Evolutionary conservation across 1,140 invertebrate genomes (phyloP).

Genomic region (Gyrodactylus bullatarudis): DNA sequence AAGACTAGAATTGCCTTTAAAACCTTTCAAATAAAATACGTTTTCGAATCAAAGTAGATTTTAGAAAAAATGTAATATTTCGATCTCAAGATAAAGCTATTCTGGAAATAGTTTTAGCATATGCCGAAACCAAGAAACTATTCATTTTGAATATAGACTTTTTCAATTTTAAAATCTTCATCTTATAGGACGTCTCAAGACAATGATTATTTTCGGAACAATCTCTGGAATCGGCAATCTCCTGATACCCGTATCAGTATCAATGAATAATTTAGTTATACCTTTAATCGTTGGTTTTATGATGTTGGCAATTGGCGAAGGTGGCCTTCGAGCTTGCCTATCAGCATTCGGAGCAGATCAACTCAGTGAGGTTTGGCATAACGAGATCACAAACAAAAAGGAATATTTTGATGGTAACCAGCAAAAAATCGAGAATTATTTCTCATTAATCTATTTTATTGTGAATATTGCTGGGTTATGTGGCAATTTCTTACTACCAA

Average conservation of each 20-base stretch:
- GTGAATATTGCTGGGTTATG: conserved; percentile 64
- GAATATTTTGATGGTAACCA: conserved; percentile 1
- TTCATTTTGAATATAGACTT: too few relatives aligned
- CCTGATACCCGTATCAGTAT: conserved; percentile 1
- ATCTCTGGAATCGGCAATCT: neutral
- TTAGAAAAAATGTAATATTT: too few relatives aligned
- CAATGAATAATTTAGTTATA: conserved; percentile 18
- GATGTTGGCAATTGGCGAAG: conserved; percentile 19
- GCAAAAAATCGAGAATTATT: conserved; percentile 33
- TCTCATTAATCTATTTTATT: conserved; percentile 64
- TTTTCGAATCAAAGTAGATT: too few relatives aligned
- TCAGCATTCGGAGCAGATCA: conserved; percentile 86
- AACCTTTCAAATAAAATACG: too few relatives aligned
- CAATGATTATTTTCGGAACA: conserved; percentile 10
- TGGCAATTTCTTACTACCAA: conserved; percentile 53
- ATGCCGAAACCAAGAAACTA: too few relatives aligned
- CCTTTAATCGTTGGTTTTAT: conserved; percentile 16
- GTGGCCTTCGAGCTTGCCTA: conserved; percentile 82
- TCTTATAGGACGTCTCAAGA: conserved; percentile 44
- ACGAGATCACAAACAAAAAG: neutral
- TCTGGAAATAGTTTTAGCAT: too few relatives aligned
- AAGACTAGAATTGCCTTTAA: too few relatives aligned
- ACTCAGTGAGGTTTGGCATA: conserved; percentile 11
- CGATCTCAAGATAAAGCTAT: too few relatives aligned
- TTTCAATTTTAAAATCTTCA: too few relatives aligned